Conservation (phyloP, 2,113 vertebrate species). For the Oceanodroma tethys region DNA sequence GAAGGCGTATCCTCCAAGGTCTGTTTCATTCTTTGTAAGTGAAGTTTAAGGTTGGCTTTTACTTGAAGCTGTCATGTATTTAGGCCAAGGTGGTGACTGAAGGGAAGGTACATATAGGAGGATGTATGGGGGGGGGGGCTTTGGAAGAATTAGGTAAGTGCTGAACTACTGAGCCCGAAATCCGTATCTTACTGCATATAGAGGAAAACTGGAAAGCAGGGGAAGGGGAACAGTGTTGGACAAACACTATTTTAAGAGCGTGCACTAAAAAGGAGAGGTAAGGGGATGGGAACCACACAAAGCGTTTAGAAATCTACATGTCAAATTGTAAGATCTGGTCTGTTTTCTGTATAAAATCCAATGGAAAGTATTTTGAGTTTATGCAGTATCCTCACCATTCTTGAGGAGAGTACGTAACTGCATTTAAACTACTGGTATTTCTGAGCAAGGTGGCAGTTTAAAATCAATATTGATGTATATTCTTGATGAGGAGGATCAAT, state of each 20-base stretch:
- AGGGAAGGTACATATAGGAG: rapidly evolving
- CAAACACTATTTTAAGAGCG: rapidly evolving
- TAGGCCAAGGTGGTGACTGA: neutral
- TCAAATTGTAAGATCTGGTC: neutral
- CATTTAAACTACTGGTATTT: neutral
- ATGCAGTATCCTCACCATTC: rapidly evolving
- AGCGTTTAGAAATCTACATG: neutral
- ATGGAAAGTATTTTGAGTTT: neutral
- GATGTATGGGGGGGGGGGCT: rapidly evolving
- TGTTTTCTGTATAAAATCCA: neutral
- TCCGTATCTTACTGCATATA: rapidly evolving
- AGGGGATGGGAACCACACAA: neutral
- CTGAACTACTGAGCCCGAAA: neutral
- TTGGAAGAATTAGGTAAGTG: neutral
- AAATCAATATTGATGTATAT: rapidly evolving
- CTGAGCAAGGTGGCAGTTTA: neutral
- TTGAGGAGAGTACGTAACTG: neutral
- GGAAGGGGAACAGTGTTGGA: neutral
- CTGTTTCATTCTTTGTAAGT: neutral
- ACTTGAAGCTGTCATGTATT: neutral
- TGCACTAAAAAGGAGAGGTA: neutral
- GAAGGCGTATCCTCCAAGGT: rapidly evolving
- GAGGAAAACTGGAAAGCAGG: neutral
- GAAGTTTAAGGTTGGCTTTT: neutral
- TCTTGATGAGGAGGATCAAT: neutral